Percentiles rank a stretch among this genome's conserved stretches.
phyloP scores from a whole-genome alignment of 2,797 vertebrate genomes.

The Hirundo rustica region DNA sequence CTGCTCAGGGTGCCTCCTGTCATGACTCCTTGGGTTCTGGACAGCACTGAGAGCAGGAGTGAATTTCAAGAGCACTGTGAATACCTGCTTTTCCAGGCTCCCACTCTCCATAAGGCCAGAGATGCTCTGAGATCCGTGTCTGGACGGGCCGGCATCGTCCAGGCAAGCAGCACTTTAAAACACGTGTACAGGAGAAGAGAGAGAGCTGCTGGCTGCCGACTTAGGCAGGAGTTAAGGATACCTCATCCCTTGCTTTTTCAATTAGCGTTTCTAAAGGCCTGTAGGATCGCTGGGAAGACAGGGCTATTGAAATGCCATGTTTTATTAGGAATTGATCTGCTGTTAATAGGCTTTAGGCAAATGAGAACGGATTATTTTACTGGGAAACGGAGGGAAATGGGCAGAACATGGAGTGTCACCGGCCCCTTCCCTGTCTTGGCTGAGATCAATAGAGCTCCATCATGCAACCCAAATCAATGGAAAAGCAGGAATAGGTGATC shows the following conservation, averaged over 20 bases:
- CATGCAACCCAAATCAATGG: conserved; percentile 75
- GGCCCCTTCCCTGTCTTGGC: not conserved
- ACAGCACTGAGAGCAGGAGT: not conserved
- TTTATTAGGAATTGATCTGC: conserved; percentile 62
- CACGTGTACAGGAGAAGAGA: not conserved
- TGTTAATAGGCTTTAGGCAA: conserved; percentile 58
- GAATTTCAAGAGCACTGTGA: not conserved
- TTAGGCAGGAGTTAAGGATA: not conserved
- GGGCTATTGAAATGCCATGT: not conserved
- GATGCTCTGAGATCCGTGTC: not conserved
- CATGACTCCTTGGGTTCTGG: too few relatives aligned
- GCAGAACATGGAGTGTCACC: not conserved
- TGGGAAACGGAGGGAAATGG: not conserved
- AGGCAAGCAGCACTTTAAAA: not conserved
- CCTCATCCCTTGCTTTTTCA: not conserved
- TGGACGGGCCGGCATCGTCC: not conserved
- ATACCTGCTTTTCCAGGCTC: not conserved
- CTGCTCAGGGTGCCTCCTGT: not conserved
- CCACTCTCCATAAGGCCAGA: not conserved
- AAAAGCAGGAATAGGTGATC: conserved; percentile 62
- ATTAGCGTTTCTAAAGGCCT: not conserved
- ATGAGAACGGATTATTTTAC: conserved; percentile 47
- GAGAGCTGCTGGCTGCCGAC: not conserved
- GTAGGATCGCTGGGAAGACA: not conserved
- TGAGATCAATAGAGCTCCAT: conserved; percentile 59